These are phyloP conservation scores for Lipotes vexillifer DNA, from an alignment of 2,113 vertebrate genomes.

Conservation along the genomic window DNA sequence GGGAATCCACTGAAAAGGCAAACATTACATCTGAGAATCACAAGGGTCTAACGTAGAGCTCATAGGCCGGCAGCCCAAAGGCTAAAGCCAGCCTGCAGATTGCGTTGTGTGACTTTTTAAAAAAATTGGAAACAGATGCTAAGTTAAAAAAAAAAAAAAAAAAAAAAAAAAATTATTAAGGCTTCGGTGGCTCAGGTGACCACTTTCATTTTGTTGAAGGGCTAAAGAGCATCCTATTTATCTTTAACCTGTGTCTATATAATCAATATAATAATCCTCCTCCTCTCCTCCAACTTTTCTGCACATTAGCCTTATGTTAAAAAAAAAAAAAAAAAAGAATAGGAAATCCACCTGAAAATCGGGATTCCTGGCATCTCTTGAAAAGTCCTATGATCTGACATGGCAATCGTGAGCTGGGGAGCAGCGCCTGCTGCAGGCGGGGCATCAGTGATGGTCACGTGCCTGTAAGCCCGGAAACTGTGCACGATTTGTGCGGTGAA, in stretches of 20 bases:
- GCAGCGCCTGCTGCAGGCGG: fast-evolving
- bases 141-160: neutral
- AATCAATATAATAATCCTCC: too few relatives aligned
- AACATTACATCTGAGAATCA: neutral
- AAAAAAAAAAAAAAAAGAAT: neutral
- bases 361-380: neutral
- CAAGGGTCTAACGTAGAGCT: neutral
- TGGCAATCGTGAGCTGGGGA: neutral
- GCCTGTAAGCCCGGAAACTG: neutral
- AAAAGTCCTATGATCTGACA: neutral
- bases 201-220: too few relatives aligned
- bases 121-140: neutral
- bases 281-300: too few relatives aligned
- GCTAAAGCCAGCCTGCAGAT: neutral
- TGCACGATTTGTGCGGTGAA: fast-evolving
- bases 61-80: neutral
- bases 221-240: too few relatives aligned
- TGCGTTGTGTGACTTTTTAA: neutral
- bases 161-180: neutral
- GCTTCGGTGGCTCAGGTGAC: too few relatives aligned
- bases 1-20: neutral
- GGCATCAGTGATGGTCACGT: neutral
- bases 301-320: too few relatives aligned
- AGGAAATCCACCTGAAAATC: neutral
- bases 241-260: too few relatives aligned